Conservation (phyloP, 2,113 vertebrate species). For the Sigmodon hispidus region DNA sequence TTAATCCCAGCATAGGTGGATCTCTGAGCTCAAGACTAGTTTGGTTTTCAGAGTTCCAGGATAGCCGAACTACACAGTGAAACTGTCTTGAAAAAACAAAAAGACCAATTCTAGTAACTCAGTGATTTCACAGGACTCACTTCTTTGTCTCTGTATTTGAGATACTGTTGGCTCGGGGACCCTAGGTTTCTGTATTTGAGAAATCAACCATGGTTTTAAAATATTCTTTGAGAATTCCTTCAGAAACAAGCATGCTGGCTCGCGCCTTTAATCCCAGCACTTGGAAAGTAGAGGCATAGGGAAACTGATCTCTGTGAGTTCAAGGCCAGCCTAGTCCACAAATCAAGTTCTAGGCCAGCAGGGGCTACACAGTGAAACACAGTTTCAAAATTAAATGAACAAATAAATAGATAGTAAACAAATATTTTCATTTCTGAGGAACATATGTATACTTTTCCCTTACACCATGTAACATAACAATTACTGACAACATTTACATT, state of each 20-base stretch:
- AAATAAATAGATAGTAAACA: not conserved
- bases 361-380: not conserved
- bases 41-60: not conserved
- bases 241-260: not conserved
- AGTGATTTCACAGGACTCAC: not conserved
- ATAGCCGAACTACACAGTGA: not conserved
- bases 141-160: conserved; percentile 1
- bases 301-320: not conserved
- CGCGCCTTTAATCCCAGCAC: not conserved
- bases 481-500: not conserved
- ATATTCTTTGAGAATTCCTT: not conserved
- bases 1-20: not conserved
- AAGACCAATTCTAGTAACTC: not conserved
- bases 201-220: not conserved
- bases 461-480: too few relatives aligned
- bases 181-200: not conserved
- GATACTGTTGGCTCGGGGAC: not conserved
- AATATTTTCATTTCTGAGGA: not conserved
- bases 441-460: not conserved
- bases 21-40: not conserved
- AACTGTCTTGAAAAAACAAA: not conserved
- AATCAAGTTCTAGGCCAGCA: not conserved
- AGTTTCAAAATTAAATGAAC: not conserved
- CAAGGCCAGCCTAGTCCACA: not conserved
- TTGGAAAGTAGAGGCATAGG: not conserved